Conservation (phyloP, 2,797 vertebrate species). For the Buphagus erythrorhynchus region DNA sequence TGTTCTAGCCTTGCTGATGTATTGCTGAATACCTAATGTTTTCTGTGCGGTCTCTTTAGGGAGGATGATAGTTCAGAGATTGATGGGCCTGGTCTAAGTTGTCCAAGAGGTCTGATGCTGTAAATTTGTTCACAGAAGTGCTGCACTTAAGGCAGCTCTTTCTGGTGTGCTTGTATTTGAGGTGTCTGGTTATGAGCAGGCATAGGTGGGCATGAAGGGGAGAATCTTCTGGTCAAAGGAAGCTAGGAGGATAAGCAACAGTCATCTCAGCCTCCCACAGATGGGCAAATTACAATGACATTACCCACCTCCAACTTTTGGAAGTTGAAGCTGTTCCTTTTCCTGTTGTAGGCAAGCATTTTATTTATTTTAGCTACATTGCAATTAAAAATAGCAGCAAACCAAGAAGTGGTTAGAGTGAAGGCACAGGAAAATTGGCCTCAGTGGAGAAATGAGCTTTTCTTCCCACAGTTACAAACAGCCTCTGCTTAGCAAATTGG, state of each 20-base stretch:
- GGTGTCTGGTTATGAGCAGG: background rate
- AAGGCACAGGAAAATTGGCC: background rate
- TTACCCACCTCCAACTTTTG: background rate
- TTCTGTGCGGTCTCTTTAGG: background rate
- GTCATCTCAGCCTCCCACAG: background rate
- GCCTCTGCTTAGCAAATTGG: background rate
- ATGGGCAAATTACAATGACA: background rate
- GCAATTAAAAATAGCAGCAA: constrained; percentile 45
- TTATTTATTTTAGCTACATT: constrained; percentile 25
- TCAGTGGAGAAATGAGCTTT: constrained; percentile 17
- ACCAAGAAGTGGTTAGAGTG: constrained; percentile 10
- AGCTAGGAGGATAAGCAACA: background rate
- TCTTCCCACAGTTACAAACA: constrained; percentile 29
- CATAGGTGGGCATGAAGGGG: background rate
- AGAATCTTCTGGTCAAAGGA: background rate
- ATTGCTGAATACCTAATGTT: background rate
- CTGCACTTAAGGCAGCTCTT: background rate
- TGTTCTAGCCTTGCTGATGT: background rate
- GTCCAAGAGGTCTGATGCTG: background rate
- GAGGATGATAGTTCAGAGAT: background rate
- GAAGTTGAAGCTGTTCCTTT: background rate
- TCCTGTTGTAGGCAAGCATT: background rate
- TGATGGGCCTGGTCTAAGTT: background rate
- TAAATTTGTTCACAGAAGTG: background rate
- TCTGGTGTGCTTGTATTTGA: background rate